These are phyloP conservation scores for Pseudoips prasinana DNA, from an alignment of 2,888 invertebrate species.

Conservation along the genomic window DNA sequence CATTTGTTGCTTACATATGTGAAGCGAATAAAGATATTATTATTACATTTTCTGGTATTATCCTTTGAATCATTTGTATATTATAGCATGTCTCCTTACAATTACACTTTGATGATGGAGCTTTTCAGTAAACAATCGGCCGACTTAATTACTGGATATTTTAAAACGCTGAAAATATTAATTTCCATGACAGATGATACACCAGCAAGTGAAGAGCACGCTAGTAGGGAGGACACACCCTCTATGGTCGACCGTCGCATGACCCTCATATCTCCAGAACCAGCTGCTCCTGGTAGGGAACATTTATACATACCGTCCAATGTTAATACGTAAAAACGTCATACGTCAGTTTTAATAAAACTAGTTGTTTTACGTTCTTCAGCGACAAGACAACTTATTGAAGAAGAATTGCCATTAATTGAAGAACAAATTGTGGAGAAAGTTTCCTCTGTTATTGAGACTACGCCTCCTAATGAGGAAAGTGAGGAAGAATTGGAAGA, in stretches of 20 bases:
- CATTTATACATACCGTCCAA: conserved; percentile 7
- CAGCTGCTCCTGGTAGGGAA: conserved; percentile 41
- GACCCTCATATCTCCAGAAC: conserved; percentile 64
- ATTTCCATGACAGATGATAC: conserved; percentile 58
- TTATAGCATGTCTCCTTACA: conserved; percentile 5
- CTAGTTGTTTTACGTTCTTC: conserved; percentile 30
- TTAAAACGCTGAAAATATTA: conserved; percentile 3
- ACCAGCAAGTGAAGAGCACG: conserved; percentile 48
- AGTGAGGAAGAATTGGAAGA: conserved; percentile 49
- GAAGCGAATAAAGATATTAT: too few species aligned
- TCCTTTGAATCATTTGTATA: not conserved
- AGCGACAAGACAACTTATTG: conserved; percentile 35
- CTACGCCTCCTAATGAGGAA: conserved; percentile 40
- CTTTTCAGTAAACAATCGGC: conserved; percentile 1
- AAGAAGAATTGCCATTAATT: conserved; percentile 33
- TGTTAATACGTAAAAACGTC: not conserved
- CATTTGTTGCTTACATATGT: too few species aligned
- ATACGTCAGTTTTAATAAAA: not conserved
- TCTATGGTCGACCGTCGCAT: conserved; percentile 61
- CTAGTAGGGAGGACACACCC: conserved; percentile 57
- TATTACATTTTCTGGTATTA: not conserved
- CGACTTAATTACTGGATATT: too few species aligned
- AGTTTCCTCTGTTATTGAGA: conserved; percentile 32
- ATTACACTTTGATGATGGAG: conserved; percentile 3
- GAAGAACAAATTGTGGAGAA: conserved; percentile 36